Percentiles rank a stretch among this genome's conserved stretches.
Conservation (phyloP, 2,797 vertebrate species). For the Odontamblyopus lacepedii region DNA sequence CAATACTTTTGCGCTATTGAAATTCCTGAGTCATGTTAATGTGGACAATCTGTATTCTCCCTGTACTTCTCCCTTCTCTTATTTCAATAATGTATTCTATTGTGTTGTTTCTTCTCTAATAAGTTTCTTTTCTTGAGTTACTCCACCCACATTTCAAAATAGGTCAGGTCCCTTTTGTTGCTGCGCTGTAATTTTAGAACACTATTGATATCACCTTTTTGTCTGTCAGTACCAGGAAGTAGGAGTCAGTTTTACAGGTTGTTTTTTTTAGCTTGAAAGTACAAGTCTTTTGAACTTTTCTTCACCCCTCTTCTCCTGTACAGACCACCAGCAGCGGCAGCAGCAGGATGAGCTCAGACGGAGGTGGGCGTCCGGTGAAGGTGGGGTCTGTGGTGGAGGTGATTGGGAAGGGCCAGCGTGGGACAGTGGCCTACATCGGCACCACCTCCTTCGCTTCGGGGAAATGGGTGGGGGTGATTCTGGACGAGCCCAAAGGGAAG, state of each 20-base stretch:
- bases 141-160: constrained; percentile 1
- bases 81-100: background rate
- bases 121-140: background rate
- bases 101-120: background rate
- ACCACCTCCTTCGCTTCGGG: constrained; percentile 92
- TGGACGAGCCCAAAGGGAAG: constrained; percentile 93
- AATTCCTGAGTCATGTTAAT: background rate
- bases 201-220: background rate
- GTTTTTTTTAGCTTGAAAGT: background rate
- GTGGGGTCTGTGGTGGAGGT: constrained; percentile 93
- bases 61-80: background rate
- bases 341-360: constrained; percentile 91
- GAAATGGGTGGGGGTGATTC: constrained; percentile 95
- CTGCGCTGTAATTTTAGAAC: constrained; percentile 15
- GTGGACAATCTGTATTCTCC: background rate
- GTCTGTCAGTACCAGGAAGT: background rate
- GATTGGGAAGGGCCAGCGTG: constrained; percentile 91
- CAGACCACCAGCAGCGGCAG: constrained; percentile 81
- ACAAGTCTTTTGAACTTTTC: background rate
- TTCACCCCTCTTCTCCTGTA: background rate
- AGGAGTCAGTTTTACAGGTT: background rate
- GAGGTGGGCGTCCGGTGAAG: constrained; percentile 83
- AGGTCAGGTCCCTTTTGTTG: constrained; percentile 10
- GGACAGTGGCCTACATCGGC: constrained; percentile 91
- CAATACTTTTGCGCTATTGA: background rate